These are phyloP conservation scores for Amazona vittata DNA, from an alignment of 2,113 vertebrate species.

Conservation along the genomic window DNA sequence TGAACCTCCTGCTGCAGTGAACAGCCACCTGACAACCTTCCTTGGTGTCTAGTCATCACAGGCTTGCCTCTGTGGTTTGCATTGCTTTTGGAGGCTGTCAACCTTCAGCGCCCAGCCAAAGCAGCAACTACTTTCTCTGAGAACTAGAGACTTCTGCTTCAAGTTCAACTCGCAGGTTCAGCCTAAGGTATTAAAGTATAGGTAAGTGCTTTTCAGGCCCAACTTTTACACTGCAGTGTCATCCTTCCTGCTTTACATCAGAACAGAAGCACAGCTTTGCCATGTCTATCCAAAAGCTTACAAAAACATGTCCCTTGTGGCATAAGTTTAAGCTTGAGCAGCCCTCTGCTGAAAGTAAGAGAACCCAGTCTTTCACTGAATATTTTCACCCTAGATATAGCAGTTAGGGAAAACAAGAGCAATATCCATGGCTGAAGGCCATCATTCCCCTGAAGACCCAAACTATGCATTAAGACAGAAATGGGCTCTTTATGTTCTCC, in stretches of 20 bases:
- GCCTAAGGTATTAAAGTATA: neutral
- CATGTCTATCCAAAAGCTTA: neutral
- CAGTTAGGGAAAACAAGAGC: neutral
- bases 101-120: neutral
- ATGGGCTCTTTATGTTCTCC: neutral
- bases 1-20: neutral
- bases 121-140: neutral
- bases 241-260: neutral
- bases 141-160: neutral
- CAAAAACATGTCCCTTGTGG: accelerated
- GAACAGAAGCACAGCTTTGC: neutral
- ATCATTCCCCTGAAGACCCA: neutral
- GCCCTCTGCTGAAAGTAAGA: neutral
- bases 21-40: neutral
- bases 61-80: neutral
- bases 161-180: neutral
- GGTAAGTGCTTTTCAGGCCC: neutral
- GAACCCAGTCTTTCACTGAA: neutral
- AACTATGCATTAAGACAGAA: neutral
- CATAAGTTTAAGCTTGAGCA: neutral
- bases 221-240: neutral
- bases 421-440: accelerated
- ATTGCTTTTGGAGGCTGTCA: neutral
- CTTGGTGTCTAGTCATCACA: neutral
- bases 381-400: neutral